These are phyloP conservation scores for Falco concolor DNA, from an alignment of 2,797 vertebrate genomes.

Conservation along the genomic window DNA sequence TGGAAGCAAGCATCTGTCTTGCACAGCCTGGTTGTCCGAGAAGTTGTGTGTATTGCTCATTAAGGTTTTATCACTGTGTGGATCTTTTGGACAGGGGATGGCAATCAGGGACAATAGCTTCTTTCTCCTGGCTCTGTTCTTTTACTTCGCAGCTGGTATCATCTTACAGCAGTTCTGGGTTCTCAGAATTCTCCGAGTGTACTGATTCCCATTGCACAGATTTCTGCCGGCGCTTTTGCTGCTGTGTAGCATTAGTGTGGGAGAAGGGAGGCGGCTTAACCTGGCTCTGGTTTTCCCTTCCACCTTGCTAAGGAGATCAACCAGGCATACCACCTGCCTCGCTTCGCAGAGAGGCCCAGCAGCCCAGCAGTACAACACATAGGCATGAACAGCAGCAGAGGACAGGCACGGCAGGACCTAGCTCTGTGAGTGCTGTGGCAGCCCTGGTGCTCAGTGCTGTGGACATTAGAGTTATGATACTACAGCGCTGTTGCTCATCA, in stretches of 20 bases:
- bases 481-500: background rate
- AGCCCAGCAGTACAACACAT: fast-evolving
- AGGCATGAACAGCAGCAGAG: background rate
- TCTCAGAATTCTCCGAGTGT: background rate
- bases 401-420: background rate
- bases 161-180: background rate
- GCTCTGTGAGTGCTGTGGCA: background rate
- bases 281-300: background rate
- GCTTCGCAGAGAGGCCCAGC: background rate
- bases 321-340: fast-evolving
- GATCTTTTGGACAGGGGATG: background rate
- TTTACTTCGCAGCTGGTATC: background rate
- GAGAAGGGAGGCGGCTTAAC: background rate
- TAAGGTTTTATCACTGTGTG: background rate
- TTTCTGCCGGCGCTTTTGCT: background rate
- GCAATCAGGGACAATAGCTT: background rate
- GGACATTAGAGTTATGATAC: background rate
- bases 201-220: background rate
- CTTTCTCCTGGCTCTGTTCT: background rate
- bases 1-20: background rate
- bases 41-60: background rate
- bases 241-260: background rate
- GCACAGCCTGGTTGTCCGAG: background rate
- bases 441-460: background rate
- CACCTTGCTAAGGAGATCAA: background rate